phyloP scores from a whole-genome alignment of 2,888 invertebrate genomes.

The Diarsia brunnea region DNA sequence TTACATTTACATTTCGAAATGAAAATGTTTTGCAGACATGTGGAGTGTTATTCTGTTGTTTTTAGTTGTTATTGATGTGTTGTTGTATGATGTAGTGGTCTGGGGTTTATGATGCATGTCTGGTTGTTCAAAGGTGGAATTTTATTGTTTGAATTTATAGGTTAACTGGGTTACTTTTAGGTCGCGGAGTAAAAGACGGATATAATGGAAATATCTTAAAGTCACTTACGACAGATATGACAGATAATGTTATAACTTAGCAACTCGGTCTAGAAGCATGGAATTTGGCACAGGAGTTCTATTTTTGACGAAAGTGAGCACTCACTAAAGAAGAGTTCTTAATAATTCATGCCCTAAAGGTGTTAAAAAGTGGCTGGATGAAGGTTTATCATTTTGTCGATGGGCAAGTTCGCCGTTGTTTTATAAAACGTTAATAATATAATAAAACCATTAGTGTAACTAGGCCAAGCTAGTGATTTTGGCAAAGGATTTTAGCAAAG shows the following conservation, averaged over 20 bases:
- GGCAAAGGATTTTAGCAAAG: background rate
- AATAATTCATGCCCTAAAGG: background rate
- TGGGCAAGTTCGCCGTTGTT: background rate
- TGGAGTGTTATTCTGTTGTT: slow-evolving; percentile 41
- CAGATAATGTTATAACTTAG: background rate
- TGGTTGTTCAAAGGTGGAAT: slow-evolving; percentile 2
- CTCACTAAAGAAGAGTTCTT: background rate
- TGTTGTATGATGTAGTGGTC: slow-evolving; percentile 25
- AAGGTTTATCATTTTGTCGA: background rate
- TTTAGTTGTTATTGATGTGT: slow-evolving; percentile 41
- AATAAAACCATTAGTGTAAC: background rate
- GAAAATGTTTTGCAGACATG: slow-evolving; percentile 63
- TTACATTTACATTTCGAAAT: slow-evolving; percentile 66
- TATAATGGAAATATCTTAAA: background rate
- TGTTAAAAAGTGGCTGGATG: background rate
- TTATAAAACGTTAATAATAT: background rate
- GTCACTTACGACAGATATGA: background rate
- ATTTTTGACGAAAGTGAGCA: background rate
- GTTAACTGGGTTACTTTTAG: background rate
- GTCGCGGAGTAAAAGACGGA: background rate
- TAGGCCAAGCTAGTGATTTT: background rate
- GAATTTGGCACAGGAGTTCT: background rate
- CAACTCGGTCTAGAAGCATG: background rate
- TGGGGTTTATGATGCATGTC: slow-evolving; percentile 22
- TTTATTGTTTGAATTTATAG: background rate